Percentiles rank a stretch among this genome's conserved stretches.
phyloP scores from a whole-genome alignment of 1,140 invertebrate genomes.

The Drosophila nigromelanica region DNA sequence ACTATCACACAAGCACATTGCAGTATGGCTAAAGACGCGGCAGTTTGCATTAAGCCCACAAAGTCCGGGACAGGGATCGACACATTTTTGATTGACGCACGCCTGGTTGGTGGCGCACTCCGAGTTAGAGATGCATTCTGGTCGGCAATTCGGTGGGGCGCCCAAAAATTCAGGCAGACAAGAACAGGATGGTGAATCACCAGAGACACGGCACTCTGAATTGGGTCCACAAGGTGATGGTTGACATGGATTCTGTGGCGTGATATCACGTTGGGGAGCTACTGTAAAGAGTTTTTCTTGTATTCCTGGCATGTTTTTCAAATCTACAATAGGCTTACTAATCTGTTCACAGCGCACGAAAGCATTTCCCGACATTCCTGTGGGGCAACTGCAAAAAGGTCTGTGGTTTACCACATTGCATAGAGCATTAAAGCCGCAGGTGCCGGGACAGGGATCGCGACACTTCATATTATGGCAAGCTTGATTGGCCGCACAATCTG shows the following conservation, averaged over 20 bases:
- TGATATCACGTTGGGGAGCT: constrained; percentile 63
- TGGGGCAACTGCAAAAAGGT: constrained; percentile 86
- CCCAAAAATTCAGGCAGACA: constrained; percentile 90
- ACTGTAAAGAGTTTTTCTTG: constrained; percentile 75
- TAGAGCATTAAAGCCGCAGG: constrained; percentile 88
- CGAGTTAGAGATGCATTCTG: constrained; percentile 91
- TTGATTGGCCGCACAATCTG: constrained; percentile 88
- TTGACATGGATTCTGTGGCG: constrained; percentile 86
- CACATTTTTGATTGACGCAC: constrained; percentile 87
- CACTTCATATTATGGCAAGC: constrained; percentile 92
- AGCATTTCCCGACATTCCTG: constrained; percentile 87
- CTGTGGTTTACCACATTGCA: constrained; percentile 87
- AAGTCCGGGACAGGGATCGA: constrained; percentile 80
- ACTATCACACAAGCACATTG: constrained; percentile 84
- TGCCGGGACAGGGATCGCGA: constrained; percentile 90
- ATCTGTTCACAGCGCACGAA: constrained; percentile 86
- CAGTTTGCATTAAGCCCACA: constrained; percentile 74
- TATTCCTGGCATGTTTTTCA: constrained; percentile 10
- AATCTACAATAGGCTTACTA: constrained; percentile 84
- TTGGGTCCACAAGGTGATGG: constrained; percentile 91
- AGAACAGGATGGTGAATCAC: constrained; percentile 88
- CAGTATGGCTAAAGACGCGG: constrained; percentile 82
- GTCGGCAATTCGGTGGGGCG: constrained; percentile 90
- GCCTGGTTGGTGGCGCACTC: constrained; percentile 93
- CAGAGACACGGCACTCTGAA: constrained; percentile 87